A percentile compares a stretch with the other conserved stretches of the same genome.
Conservation (phyloP, 2,113 vertebrate genomes). For the Bostrychus sinensis region DNA sequence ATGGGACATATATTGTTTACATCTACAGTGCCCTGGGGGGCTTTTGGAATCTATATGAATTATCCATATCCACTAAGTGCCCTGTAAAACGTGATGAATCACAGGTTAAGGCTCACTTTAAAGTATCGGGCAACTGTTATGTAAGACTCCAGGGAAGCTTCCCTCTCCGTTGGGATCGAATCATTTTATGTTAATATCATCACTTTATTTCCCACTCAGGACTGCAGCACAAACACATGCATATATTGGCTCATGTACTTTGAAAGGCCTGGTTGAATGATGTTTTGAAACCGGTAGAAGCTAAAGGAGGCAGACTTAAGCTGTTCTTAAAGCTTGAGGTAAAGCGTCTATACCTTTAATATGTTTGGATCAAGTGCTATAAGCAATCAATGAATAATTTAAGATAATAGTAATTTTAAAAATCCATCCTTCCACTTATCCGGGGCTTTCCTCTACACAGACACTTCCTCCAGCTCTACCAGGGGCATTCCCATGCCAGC, state of each 20-base stretch:
- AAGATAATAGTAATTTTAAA: no score
- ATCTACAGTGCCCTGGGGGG: slow-evolving; percentile 58
- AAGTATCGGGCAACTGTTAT: slow-evolving; percentile 38
- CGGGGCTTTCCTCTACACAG: no score
- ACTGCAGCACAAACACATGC: slow-evolving; percentile 15
- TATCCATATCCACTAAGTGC: slow-evolving; percentile 75
- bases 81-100: slow-evolving; percentile 66
- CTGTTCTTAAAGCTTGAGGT: no score
- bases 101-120: slow-evolving; percentile 51
- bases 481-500: no score
- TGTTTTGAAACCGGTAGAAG: background rate
- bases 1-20: slow-evolving; percentile 71
- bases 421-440: no score
- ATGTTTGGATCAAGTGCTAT: no score
- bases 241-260: background rate
- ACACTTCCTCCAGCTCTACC: no score
- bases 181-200: slow-evolving; percentile 15
- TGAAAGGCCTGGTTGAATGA: background rate
- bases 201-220: slow-evolving; percentile 16
- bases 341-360: no score
- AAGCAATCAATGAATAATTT: no score
- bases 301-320: background rate
- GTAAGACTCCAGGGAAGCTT: slow-evolving; percentile 27
- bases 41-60: slow-evolving; percentile 63
- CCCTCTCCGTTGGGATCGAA: background rate